Conservation (phyloP, 1,140 invertebrate genomes). For the Drosophila repleta region DNA sequence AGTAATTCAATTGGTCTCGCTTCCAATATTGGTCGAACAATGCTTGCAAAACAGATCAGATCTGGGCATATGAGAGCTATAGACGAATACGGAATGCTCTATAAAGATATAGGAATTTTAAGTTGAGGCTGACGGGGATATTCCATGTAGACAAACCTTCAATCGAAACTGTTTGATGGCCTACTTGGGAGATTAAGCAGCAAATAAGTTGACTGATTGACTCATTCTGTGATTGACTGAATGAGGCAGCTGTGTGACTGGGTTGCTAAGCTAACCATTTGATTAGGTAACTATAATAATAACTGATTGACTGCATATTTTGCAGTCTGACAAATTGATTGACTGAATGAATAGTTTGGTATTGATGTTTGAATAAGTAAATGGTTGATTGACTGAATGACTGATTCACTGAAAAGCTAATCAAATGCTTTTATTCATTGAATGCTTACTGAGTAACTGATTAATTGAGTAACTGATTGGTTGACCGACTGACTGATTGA, state of each 20-base stretch:
- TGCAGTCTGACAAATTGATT: too few species aligned
- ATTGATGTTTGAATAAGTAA: too few species aligned
- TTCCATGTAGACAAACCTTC: not conserved
- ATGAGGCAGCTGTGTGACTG: not conserved
- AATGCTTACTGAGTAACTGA: too few species aligned
- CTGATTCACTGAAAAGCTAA: too few species aligned
- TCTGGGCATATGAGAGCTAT: not conserved
- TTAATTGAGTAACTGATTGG: too few species aligned
- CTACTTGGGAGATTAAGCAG: not conserved
- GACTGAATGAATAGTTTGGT: not conserved
- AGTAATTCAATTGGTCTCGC: constrained; percentile 11
- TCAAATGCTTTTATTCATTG: too few species aligned
- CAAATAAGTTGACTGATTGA: not conserved
- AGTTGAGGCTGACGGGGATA: too few species aligned
- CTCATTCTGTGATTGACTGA: not conserved
- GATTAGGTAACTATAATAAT: too few species aligned
- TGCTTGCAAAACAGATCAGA: not conserved
- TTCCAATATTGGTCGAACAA: constrained; percentile 3
- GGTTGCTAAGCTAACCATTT: too few species aligned
- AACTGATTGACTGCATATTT: too few species aligned
- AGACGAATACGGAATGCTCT: constrained; percentile 3
- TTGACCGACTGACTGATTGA: not conserved
- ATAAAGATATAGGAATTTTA: not conserved
- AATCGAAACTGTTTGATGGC: not conserved
- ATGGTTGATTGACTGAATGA: not conserved